Base-by-base conservation (phyloP, 2,113 vertebrate species). In the Gobio gobio region DNA sequence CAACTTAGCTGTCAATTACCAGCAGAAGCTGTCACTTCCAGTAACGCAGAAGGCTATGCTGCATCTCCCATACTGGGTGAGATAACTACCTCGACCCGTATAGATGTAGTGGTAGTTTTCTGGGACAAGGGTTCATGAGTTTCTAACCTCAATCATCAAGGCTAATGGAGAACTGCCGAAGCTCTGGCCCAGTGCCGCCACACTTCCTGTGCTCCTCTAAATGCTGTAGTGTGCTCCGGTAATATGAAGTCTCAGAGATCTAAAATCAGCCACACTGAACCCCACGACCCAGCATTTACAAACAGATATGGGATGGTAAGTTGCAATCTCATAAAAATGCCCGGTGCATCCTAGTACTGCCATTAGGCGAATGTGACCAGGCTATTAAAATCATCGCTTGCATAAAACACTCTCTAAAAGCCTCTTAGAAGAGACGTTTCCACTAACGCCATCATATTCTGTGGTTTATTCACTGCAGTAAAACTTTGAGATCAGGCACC, bases 121-220 rank as follows among this genome's bases (percentile, higher is more conserved):
- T 82, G 79, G 79, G 45, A 54, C 79, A 68, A 68, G 63, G 10
- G 79, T 68, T 68, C 26, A 54, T 49, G 79, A 68, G 63, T 68
- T n/a, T 82, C 63, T 82, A 82, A 82, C 79, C 79, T 68, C 79
- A 68, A 82, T 82, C 79, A 82, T 68, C 43, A 33, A 82, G 47
- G 61, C 79, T 82, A 82, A 82, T 82, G 18, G 79, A 82, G 79
- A 82, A 66, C 43, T 26, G 43, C 43, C 2, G 24, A 66, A 66
- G 78, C 59, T 82, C 45, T 66, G 63, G 79, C 79, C 43, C 43
- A 4, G n/a, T 80, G 78, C 40, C 16, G 73, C 73, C 45, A 51
- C 59, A 80, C 43, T 79, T 79, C 56, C 33, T 78, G 29, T 43
- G 29, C 54, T 58, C 10, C 43, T n/a, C 43, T n/a, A 66, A 18